phyloP scores from a whole-genome alignment of 1,140 invertebrate genomes.

The Trachymyrmex septentrionalis region DNA sequence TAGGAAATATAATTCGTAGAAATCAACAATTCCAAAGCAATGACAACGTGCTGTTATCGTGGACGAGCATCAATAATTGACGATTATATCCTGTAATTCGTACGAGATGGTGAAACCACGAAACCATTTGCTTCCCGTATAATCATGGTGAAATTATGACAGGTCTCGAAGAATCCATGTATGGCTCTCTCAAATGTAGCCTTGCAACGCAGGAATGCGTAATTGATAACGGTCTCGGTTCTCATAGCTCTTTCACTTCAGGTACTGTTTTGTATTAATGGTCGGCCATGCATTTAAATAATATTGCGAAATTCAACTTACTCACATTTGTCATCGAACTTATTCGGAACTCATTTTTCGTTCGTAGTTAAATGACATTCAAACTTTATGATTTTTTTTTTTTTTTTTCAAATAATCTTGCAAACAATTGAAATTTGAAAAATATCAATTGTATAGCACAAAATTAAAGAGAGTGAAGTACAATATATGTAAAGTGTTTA shows the following conservation, averaged over 20 bases:
- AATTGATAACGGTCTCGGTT: constrained; percentile 67
- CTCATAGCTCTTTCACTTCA: constrained; percentile 61
- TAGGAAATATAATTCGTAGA: constrained; percentile 32
- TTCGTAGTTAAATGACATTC: not conserved
- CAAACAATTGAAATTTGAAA: not conserved
- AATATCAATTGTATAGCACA: not conserved
- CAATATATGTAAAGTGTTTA: not conserved
- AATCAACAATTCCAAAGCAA: constrained; percentile 30
- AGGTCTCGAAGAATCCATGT: constrained; percentile 24
- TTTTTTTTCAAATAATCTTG: not conserved
- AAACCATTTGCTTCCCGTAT: constrained; percentile 45
- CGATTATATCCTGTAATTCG: constrained; percentile 41
- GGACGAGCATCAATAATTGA: constrained; percentile 41
- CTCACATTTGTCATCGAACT: not conserved
- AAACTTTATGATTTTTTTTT: not conserved
- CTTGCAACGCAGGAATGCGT: constrained; percentile 60
- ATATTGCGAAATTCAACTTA: constrained; percentile 39
- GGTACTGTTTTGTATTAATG: constrained; percentile 61
- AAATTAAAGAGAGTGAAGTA: not conserved
- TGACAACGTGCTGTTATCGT: not conserved
- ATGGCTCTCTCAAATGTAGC: constrained; percentile 33
- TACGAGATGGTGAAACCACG: constrained; percentile 47
- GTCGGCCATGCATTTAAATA: constrained; percentile 24
- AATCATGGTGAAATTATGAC: constrained; percentile 54
- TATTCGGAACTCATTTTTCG: not conserved